These are phyloP conservation scores for Centropyge bicolor DNA, from an alignment of 2,797 vertebrate species.

Conservation along the genomic window DNA sequence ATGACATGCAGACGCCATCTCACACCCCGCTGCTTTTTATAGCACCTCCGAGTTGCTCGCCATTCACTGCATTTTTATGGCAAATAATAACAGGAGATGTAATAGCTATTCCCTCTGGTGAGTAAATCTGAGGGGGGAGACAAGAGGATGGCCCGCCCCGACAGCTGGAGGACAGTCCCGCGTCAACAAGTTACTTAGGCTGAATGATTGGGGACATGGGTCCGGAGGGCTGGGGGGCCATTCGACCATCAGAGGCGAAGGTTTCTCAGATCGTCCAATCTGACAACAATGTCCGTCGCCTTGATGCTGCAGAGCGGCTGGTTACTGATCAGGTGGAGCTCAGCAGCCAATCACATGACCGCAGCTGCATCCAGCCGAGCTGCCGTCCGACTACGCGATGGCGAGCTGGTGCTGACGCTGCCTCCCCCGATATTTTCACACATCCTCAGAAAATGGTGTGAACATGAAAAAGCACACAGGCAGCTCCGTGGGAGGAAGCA, in stretches of 20 bases:
- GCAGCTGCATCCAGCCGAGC: neutral
- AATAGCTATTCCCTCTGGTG: conserved; percentile 74
- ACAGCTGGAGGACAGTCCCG: conserved; percentile 77
- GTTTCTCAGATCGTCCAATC: conserved; percentile 52
- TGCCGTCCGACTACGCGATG: neutral
- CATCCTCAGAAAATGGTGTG: conserved; percentile 34
- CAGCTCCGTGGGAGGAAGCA: conserved; percentile 33
- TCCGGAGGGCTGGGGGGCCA: conserved; percentile 31
- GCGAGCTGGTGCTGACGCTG: neutral
- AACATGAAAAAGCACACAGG: conserved; percentile 23
- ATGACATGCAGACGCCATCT: conserved; percentile 79
- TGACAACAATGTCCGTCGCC: conserved; percentile 34
- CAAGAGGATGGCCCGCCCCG: conserved; percentile 68
- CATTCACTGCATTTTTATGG: conserved; percentile 82
- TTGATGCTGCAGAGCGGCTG: conserved; percentile 44
- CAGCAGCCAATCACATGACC: conserved; percentile 5
- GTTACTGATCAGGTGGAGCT: conserved; percentile 3
- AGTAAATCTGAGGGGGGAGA: conserved; percentile 80
- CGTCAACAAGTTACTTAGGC: conserved; percentile 82
- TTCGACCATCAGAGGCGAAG: conserved; percentile 56
- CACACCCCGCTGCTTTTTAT: conserved; percentile 82
- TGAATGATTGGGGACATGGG: conserved; percentile 68
- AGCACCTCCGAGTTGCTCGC: conserved; percentile 73
- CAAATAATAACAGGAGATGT: conserved; percentile 85
- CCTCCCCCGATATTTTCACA: conserved; percentile 48